A percentile compares a stretch with the other conserved stretches of the same genome.
phyloP scores from a whole-genome alignment of 2,113 vertebrate species.

The Ailuropoda melanoleuca region DNA sequence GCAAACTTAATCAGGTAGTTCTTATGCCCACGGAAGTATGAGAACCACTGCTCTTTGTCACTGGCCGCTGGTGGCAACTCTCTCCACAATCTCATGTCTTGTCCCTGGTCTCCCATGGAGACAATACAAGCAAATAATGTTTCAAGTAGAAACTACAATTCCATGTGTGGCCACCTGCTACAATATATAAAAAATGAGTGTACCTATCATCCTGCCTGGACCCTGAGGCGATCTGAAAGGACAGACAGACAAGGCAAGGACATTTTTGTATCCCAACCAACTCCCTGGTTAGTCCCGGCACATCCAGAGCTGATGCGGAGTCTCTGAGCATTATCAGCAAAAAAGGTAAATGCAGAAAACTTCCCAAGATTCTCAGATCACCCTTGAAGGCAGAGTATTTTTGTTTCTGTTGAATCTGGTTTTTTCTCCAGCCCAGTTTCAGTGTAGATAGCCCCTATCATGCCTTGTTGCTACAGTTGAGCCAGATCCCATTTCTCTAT shows the following conservation, averaged over 20 bases:
- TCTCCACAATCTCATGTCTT: not conserved
- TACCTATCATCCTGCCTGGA: accelerated
- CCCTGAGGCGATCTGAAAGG: not conserved
- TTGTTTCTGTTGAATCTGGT: not conserved
- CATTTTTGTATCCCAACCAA: not conserved
- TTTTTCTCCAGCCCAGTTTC: not conserved
- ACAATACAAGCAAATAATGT: not conserved
- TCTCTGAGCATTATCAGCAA: accelerated
- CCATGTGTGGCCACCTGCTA: not conserved
- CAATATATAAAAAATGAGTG: not conserved
- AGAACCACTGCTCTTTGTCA: accelerated
- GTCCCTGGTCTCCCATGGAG: not conserved
- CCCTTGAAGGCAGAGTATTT: accelerated
- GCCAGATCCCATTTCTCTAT: not conserved
- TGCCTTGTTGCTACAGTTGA: not conserved
- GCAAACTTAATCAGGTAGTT: not conserved
- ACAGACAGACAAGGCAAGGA: not conserved
- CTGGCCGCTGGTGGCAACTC: not conserved
- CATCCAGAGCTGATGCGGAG: accelerated
- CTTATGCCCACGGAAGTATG: too few species aligned
- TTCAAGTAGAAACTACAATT: not conserved
- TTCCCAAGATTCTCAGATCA: too few species aligned
- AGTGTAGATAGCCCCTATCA: accelerated
- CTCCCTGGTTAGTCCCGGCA: accelerated
- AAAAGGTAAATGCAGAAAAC: not conserved